These are phyloP conservation scores for Phainopepla nitens DNA, from an alignment of 2,113 vertebrate species.

Conservation along the genomic window DNA sequence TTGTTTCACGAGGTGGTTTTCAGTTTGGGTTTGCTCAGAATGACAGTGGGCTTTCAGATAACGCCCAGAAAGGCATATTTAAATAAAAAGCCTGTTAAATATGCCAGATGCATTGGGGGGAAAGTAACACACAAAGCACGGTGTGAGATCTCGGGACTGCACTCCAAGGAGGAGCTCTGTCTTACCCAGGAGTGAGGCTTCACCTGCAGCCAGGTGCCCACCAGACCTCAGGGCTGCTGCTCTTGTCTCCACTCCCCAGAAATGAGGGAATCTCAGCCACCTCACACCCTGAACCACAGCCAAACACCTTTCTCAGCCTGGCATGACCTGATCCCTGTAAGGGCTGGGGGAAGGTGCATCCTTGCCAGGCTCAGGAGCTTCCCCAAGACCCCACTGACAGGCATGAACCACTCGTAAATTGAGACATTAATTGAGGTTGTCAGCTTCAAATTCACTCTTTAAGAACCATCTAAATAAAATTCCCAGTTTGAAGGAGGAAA, in stretches of 20 bases:
- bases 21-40: background rate
- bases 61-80: background rate
- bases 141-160: accelerated
- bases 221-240: background rate
- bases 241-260: accelerated
- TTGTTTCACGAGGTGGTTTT: background rate
- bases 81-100: background rate
- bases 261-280: accelerated
- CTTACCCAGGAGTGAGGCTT: background rate
- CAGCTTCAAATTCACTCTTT: background rate
- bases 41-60: background rate
- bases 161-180: background rate
- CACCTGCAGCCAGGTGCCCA: background rate
- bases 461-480: background rate
- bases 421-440: background rate
- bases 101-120: background rate
- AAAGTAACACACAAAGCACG: background rate
- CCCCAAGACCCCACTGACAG: background rate
- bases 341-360: background rate
- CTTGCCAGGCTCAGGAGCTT: background rate
- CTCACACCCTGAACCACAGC: background rate
- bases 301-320: background rate
- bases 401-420: accelerated
- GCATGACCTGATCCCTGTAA: accelerated
- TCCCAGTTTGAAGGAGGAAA: background rate